Base-by-base conservation (phyloP, 2,113 vertebrate species). In the Notechis scutatus region DNA sequence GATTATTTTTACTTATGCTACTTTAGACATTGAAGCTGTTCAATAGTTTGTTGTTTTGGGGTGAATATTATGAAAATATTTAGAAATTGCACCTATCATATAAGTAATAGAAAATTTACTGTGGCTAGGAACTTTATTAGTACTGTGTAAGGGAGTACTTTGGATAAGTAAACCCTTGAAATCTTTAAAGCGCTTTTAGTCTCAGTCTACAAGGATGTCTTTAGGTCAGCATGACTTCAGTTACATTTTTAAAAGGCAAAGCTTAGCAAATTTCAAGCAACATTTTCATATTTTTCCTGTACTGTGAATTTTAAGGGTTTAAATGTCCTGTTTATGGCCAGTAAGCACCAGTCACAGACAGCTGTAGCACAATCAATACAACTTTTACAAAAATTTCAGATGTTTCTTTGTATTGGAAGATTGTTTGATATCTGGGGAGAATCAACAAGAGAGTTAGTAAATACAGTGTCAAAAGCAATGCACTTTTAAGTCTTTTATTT, bases 141-240 rank as follows among this genome's bases (percentile, higher is more conserved):
- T 92, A 89, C 12, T 54, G 6, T 91, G 45, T 94, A 91, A 95
- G 92, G 61, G 93, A 90, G 59, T 74, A 39, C 26, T 57, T 94
- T 56, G 57, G 93, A 94, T 91, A 91, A 1, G 0, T 90, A 23
- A 96, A 95, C 52, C 24, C 3, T 64, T 94, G 95, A 85, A 15
- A 14, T 95, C 95, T 95, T 93, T 90, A 91, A 59, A 87, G 47
- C 26, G n/a, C 64, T 90, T 92, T 93, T 94, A 91, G 89, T 89
- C 74, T 86, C 3, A 0, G 18, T 42, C 85, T 87, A 50, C 93
- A 91, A 34, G 91, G 81, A 24, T 4, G 55, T 91, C 9, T 57
- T 93, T 85, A 94, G 87, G 50, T 94, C 92, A 29, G 1, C 39
- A 69, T 92, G 88, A 57, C 26, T 64, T 55, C 59, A 94, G 91